Conservation (phyloP, 53 echinoderm and acorn worm genomes). For the Zoroaster sp. region DNA sequence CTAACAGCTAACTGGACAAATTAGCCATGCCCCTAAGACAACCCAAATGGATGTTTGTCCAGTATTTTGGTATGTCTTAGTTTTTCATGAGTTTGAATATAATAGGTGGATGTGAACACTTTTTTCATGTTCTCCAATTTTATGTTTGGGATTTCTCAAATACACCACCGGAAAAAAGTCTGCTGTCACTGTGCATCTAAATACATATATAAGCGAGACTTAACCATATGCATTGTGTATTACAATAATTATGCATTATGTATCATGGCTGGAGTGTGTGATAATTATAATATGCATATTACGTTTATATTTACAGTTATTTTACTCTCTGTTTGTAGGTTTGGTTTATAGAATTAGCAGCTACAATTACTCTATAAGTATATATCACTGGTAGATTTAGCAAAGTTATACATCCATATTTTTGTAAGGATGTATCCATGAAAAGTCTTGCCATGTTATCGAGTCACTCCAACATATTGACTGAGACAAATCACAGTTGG, state of each 20-base stretch:
- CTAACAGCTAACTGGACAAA: too few relatives aligned
- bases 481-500: neutral
- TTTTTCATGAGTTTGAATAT: too few relatives aligned
- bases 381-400: constrained; percentile 14
- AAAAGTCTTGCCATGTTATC: constrained; percentile 32
- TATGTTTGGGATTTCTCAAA: too few relatives aligned
- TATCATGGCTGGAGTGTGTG: constrained; percentile 58
- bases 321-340: constrained; percentile 1
- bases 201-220: too few relatives aligned
- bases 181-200: too few relatives aligned
- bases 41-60: too few relatives aligned
- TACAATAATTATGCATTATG: constrained; percentile 56
- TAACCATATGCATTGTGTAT: too few relatives aligned
- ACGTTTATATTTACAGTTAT: constrained; percentile 17
- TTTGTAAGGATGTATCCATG: neutral
- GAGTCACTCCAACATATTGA: neutral
- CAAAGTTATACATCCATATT: neutral
- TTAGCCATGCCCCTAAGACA: too few relatives aligned
- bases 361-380: neutral
- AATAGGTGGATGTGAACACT: too few relatives aligned
- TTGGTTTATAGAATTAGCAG: constrained; percentile 17
- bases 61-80: too few relatives aligned
- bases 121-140: too few relatives aligned
- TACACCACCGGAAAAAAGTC: too few relatives aligned
- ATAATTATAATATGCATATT: constrained; percentile 48